Base-by-base conservation (phyloP, 1,140 invertebrate species). In the Drusus annulatus region DNA sequence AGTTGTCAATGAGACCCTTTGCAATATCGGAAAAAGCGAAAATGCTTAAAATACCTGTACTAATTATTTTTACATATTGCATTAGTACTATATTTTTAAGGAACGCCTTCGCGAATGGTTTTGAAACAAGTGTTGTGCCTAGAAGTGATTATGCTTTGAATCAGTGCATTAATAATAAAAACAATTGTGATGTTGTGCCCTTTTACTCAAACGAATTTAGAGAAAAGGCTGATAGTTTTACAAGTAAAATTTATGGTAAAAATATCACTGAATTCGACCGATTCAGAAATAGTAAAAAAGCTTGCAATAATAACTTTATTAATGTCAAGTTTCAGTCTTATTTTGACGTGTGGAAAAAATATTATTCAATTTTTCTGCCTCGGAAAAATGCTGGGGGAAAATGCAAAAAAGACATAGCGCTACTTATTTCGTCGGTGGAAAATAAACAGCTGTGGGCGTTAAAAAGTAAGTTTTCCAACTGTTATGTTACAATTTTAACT, bases 381-480 rank as follows among this genome's bases (percentile, higher is more conserved):
- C 85, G 83, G 63, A 87, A 88, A 65, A 86, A 86, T 56, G 87
- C 87, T 3, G 88, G 86, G 69, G 86, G 88, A 75, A 85, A 86
- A 82, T 91, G 91, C 82, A 81, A 86, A 1, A 79, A 86, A 62
- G 90, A 91, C 28, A 87, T 87, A 74, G 85, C 86, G 54, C 81
- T 86, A 23, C 89, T 88, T 36, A 65, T 90, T 25, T 84, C 88
- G 31, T 88, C 89, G 60, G 80, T 92, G 19, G 85, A 90, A 15
- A 85, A 88, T 7, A 85, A 92, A 78, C 88, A 92, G 80, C 76
- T 91, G 23, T 93, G 91, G 91, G 91, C 92, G 3, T 76, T 93
- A 19, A 90, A 92, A 90, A 92, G 92, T 92, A 90, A 85, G 85
- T 87, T 60, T 8, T 5, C n/a, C n/a, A n/a, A n/a, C n/a, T n/a